These are phyloP conservation scores for Oligia latruncula DNA, from an alignment of 2,888 invertebrate species.

Conservation along the genomic window DNA sequence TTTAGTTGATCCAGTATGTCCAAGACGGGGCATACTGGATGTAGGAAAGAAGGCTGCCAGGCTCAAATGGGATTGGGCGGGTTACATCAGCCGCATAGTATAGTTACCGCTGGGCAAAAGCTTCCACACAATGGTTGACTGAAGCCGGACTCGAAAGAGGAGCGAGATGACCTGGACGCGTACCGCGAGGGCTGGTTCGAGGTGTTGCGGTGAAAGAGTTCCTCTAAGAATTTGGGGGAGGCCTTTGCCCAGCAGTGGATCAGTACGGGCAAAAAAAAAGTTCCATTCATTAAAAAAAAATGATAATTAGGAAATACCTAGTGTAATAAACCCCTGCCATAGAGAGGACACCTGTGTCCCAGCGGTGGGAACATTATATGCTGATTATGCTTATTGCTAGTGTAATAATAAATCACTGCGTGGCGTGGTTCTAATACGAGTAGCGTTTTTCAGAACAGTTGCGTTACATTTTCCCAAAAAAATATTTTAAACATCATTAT, in stretches of 20 bases:
- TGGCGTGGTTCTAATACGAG: not conserved
- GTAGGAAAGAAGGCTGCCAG: not conserved
- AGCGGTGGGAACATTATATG: no score
- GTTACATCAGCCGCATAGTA: not conserved
- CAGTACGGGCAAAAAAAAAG: no score
- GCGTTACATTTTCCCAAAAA: not conserved
- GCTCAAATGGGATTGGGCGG: not conserved
- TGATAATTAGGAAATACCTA: not conserved
- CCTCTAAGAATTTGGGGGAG: not conserved
- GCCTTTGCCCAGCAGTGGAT: not conserved
- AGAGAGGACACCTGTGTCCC: no score
- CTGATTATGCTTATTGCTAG: no score
- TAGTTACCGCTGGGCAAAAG: not conserved
- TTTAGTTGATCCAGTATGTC: no score
- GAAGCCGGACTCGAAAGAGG: not conserved
- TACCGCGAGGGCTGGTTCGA: not conserved
- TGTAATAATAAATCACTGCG: not conserved
- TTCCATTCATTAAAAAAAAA: not conserved
- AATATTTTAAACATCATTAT: not conserved
- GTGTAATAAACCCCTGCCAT: not conserved
- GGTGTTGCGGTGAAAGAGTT: not conserved
- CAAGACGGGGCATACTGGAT: not conserved
- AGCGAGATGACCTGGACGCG: not conserved
- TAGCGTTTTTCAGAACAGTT: not conserved
- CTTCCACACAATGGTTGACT: not conserved